Evolutionary conservation across 2,888 invertebrate species (phyloP).

Genomic region (Zygogramma bicolorata): DNA sequence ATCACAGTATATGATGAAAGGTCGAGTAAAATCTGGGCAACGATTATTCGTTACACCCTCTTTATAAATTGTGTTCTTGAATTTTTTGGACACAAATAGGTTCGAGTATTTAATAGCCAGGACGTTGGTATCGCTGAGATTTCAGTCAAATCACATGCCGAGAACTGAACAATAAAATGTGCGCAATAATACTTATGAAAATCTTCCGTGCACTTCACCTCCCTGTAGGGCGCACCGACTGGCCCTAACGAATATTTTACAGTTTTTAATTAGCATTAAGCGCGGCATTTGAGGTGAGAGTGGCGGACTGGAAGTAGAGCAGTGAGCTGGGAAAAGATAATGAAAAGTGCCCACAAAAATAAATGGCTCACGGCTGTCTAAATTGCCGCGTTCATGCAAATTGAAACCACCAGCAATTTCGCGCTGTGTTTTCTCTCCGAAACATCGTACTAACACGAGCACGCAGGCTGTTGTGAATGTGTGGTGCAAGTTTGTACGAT

Average conservation of each 20-base stretch:
- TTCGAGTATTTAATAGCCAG: too few species aligned
- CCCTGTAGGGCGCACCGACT: background rate
- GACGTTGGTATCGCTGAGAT: too few species aligned
- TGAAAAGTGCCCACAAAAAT: conserved; percentile 12
- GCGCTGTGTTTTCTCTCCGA: background rate
- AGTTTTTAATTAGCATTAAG: conserved; percentile 7
- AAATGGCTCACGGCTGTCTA: conserved; percentile 7
- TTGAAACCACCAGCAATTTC: conserved; percentile 2
- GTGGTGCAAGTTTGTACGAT: background rate
- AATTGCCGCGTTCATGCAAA: conserved; percentile 9
- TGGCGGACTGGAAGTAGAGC: background rate
- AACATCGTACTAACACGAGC: background rate
- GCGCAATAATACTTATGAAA: background rate
- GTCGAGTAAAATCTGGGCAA: too few species aligned
- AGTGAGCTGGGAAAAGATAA: conserved; percentile 3
- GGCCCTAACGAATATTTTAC: background rate
- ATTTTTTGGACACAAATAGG: too few species aligned
- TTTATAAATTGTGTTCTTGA: too few species aligned
- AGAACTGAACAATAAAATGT: too few species aligned
- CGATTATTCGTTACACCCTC: too few species aligned
- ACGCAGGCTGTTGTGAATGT: background rate
- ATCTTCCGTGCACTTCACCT: background rate
- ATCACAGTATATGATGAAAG: too few species aligned
- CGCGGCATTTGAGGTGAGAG: conserved; percentile 1
- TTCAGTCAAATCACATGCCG: too few species aligned